These are phyloP conservation scores for Galbula dea DNA, from an alignment of 2,113 vertebrate genomes.

Conservation along the genomic window DNA sequence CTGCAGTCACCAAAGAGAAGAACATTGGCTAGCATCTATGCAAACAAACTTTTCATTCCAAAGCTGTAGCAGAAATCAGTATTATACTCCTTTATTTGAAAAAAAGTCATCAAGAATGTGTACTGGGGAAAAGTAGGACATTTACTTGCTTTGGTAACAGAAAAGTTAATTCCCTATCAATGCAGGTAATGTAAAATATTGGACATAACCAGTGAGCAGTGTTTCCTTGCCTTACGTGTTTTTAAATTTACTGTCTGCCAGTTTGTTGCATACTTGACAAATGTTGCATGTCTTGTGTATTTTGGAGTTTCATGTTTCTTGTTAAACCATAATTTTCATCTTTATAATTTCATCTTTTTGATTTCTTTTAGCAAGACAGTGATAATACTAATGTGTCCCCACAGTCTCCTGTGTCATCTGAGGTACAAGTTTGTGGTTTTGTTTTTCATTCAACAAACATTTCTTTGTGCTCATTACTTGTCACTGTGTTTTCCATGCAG, in stretches of 20 bases:
- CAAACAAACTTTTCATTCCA: not conserved
- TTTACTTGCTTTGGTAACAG: not conserved
- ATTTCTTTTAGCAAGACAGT: constrained; percentile 82
- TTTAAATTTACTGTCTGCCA: not conserved
- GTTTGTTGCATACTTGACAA: not conserved
- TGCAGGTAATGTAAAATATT: not conserved
- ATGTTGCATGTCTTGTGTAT: not conserved
- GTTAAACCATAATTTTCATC: constrained; percentile 55
- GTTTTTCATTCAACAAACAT: constrained; percentile 19
- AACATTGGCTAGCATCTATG: rapidly evolving
- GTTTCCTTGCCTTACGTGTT: not conserved
- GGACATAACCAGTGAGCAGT: rapidly evolving
- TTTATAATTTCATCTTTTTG: constrained; percentile 75
- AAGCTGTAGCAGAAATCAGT: not conserved
- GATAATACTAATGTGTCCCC: constrained; percentile 82
- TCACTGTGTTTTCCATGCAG: not conserved
- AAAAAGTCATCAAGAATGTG: not conserved
- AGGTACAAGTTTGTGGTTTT: constrained; percentile 76
- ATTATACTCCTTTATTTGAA: not conserved
- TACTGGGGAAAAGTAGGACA: not conserved
- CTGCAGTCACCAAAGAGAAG: not conserved
- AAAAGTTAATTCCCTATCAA: not conserved
- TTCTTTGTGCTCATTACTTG: not conserved
- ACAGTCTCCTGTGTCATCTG: constrained; percentile 81
- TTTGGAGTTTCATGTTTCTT: constrained; percentile 37